Evolutionary conservation across 2,113 vertebrate genomes (phyloP), one percentile per base, ranked within the genome.

Genomic region (Taurulus bubalis): DNA sequence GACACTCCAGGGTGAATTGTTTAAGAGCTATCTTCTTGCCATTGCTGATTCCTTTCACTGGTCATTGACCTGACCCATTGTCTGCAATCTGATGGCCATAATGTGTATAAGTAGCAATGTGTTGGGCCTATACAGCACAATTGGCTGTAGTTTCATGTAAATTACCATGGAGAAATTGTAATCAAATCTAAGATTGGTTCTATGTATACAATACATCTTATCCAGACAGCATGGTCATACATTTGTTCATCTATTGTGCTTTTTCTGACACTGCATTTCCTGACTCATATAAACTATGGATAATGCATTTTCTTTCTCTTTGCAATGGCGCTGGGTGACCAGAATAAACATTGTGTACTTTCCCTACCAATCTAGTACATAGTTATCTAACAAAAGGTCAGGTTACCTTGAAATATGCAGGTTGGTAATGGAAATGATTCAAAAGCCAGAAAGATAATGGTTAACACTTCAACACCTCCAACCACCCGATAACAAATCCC

Each of bases 31-130:
- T 85, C 56, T 42, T 78, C 47, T 63, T 60, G 62, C 75, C 77
- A 75, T 62, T 73, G 53, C 71, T 75, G 47, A 76, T 71, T 84
- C 76, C 66, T 75, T 80, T 58, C 45, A 68, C 69, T 75, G 64
- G 84, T 89, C 83, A 79, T 74, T 92, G 81, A 90, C 70, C 72
- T 86, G 77, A 89, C 86, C 70, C 80, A 70, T 42, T 63, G 67
- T 24, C 40, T 85, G 65, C n/a, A 69, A 28, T 64, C 8, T 71
- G 30, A 69, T 8, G 60, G 12, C 26, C 20, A 34, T 79, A 58
- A 68, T 69, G 7, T 84, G 64, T 42, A 8, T 42, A 51, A 34
- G 49, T 59, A 65, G 22, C 63, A 76, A 65, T 56, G 47, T 74
- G 45, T n/a, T 34, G 6, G 32, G 20, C 16, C 60, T 55, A 64